Conservation (phyloP, 2,888 invertebrate species). For the Cristatella mucedo region DNA sequence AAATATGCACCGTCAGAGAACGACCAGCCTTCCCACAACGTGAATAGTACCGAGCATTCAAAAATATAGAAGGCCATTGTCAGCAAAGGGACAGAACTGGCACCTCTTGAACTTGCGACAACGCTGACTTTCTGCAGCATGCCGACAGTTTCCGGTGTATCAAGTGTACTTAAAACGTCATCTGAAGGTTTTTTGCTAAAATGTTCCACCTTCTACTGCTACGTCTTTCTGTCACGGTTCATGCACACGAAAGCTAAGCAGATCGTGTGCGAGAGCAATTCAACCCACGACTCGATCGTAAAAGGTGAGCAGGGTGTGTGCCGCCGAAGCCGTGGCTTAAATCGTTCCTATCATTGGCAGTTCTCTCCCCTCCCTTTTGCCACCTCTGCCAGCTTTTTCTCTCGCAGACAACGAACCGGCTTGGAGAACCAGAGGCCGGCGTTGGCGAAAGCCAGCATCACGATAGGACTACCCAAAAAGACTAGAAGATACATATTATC, state of each 20-base stretch:
- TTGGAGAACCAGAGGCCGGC: constrained; percentile 6
- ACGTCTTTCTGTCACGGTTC: too few relatives aligned
- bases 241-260: too few relatives aligned
- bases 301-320: too few relatives aligned
- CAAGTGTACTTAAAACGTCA: too few relatives aligned
- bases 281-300: too few relatives aligned
- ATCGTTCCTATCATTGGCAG: too few relatives aligned
- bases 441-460: constrained; percentile 7
- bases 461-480: constrained; percentile 5
- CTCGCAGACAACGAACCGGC: constrained; percentile 2
- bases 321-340: too few relatives aligned
- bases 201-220: too few relatives aligned
- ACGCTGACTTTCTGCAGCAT: constrained; percentile 6
- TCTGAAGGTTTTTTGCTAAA: too few relatives aligned
- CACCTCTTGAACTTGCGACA: constrained; percentile 6
- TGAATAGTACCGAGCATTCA: constrained; percentile 3
- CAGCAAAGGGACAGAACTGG: constrained; percentile 6
- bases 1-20: constrained; percentile 3
- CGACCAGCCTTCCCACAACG: constrained; percentile 4
- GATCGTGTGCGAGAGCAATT: too few relatives aligned
- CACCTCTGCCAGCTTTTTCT: too few relatives aligned
- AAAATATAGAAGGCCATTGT: constrained; percentile 6
- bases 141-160: constrained; percentile 8
- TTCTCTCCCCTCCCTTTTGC: too few relatives aligned
- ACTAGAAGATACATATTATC: constrained; percentile 7